Evolutionary conservation across 2,888 invertebrate species (phyloP).

Genomic region (Saturnia pavonia): DNA sequence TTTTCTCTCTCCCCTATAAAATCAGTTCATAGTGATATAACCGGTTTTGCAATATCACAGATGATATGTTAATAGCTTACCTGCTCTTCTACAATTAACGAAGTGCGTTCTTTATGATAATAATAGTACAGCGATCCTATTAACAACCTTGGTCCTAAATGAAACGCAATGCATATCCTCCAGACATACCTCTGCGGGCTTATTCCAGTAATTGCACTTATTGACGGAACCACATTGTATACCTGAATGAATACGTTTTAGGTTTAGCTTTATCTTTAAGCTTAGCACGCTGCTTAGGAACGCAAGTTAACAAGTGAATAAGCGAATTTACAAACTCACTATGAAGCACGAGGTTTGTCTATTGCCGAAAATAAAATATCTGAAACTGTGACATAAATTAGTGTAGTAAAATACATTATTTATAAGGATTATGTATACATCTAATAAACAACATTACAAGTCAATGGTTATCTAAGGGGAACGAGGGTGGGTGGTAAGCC

Average conservation of each 20-base stretch:
- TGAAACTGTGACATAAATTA: too few species aligned
- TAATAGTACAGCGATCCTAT: conserved; percentile 93
- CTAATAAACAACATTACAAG: too few species aligned
- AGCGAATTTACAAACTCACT: not conserved
- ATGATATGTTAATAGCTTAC: conserved; percentile 51
- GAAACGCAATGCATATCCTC: conserved; percentile 95
- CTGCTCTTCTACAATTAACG: conserved; percentile 79
- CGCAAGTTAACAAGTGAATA: not conserved
- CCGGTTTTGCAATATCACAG: too few species aligned
- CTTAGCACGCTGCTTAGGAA: not conserved
- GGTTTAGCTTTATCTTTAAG: not conserved
- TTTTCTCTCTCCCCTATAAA: too few species aligned
- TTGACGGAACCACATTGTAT: conserved; percentile 96
- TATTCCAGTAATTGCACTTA: conserved; percentile 97
- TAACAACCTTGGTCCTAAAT: conserved; percentile 94
- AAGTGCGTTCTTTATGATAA: conserved; percentile 87
- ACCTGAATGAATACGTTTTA: conserved; percentile 81
- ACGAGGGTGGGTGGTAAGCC: too few species aligned
- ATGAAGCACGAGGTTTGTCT: not conserved
- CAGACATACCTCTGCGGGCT: conserved; percentile 96
- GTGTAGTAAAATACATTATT: too few species aligned
- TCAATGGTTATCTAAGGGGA: too few species aligned
- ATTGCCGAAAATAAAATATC: not conserved
- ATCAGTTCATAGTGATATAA: too few species aligned
- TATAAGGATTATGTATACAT: too few species aligned